Base-by-base conservation (phyloP, 2,113 vertebrate species). In the Tachycineta bicolor region DNA sequence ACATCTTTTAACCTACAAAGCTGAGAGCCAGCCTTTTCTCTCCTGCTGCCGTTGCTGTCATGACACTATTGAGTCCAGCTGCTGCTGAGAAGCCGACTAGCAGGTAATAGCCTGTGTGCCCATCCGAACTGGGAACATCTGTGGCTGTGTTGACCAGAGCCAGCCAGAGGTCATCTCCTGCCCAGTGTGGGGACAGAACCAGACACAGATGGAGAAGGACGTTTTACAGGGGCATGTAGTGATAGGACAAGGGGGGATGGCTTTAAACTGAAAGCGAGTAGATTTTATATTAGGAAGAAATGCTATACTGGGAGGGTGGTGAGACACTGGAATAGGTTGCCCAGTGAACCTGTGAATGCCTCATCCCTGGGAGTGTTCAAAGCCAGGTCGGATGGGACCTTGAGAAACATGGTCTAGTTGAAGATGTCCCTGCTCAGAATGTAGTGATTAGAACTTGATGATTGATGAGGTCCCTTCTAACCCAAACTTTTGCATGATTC, bases 231-330 rank as follows among this genome's bases (percentile, higher is more conserved):
- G 29, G 2, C 7, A 26, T 34, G 9, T 14, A 34, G 34, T 31
- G 25, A 31, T 7, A 22, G 20, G 14, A 71, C 6, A 10, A 49
- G 24, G 16, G 5, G 7, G 2, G 29, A 41, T 63, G 13, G 13
- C 9, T 87, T 31, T 63, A 64, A 56, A 41, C 29, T 41, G n/a
- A 33, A 46, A 74, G 39, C 39, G 5, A 24, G 4, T 34, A 37
- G 21, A 19, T 10, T 73, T 46, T 20, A 22, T 22, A 22, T 31
- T 20, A 31, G 34, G 11, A 64, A 64, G 59, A 56, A 56, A 64
- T 43, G 15, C 5, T 55, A n/a, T 43, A 24, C 14, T 26, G 5
- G 0, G 0, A 56, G 6, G 14, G 4, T 56, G 50, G 8, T 26
- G 43, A 73, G 50, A 21, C 43, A 34, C 31, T 49, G 43, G 14